Evolutionary conservation across 2,797 vertebrate genomes (phyloP).

Genomic region (Tangara arthus): DNA sequence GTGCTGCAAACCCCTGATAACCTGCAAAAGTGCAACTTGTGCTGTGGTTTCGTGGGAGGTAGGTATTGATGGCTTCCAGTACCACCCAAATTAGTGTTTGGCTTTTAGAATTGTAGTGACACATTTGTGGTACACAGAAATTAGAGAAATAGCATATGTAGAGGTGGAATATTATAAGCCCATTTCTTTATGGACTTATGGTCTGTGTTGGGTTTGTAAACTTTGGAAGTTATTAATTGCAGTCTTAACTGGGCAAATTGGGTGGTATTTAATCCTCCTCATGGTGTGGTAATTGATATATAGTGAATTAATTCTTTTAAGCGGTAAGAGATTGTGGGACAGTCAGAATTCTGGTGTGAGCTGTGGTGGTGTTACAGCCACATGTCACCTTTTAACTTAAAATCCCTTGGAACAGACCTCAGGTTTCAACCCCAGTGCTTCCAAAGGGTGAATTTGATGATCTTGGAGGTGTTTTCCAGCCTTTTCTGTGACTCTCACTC

Average conservation of each 20-base stretch:
- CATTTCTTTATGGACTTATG: not conserved
- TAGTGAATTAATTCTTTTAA: not conserved
- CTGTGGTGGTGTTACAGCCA: not conserved
- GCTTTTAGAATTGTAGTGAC: not conserved
- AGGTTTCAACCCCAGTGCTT: not conserved
- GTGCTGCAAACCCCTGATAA: slow-evolving; percentile 71
- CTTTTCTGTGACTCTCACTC: not conserved
- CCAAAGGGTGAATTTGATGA: not conserved
- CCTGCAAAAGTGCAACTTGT: slow-evolving; percentile 74
- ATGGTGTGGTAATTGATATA: not conserved
- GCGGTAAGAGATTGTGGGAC: not conserved
- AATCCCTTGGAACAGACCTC: not conserved
- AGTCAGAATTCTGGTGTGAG: not conserved
- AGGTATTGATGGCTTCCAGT: not conserved
- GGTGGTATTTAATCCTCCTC: not conserved
- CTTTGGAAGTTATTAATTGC: not conserved
- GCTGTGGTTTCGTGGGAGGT: slow-evolving; percentile 78
- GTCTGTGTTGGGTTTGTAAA: fast-evolving
- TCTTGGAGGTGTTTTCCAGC: not conserved
- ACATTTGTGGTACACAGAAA: not conserved
- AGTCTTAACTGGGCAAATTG: not conserved
- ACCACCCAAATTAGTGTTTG: not conserved
- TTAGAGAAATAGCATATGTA: not conserved
- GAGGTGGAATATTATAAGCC: not conserved
- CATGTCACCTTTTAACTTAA: not conserved